Conservation (phyloP, 2,113 vertebrate species). For the Sterrhoptilus dennistouni region DNA sequence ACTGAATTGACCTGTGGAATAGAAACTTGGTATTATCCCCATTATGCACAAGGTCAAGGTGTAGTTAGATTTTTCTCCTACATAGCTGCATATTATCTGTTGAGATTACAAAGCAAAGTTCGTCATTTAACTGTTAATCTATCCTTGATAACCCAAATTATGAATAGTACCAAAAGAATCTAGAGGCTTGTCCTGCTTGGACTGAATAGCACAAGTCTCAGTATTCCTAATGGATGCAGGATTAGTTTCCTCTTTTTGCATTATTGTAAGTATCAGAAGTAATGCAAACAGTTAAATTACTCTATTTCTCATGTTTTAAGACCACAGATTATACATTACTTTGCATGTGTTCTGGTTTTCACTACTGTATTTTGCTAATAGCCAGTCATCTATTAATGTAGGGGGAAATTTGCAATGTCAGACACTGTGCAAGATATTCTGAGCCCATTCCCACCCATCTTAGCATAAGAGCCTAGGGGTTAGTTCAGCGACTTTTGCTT, state of each 20-base stretch:
- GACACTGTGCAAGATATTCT: not conserved
- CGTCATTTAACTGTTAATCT: not conserved
- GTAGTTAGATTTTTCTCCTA: not conserved
- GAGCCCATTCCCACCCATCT: not conserved
- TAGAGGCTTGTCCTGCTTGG: not conserved
- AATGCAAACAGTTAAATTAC: not conserved
- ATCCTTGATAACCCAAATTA: not conserved
- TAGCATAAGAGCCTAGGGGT: not conserved
- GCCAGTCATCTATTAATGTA: not conserved
- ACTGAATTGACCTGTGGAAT: not conserved
- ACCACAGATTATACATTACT: not conserved
- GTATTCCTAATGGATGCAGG: not conserved
- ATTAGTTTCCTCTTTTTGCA: not conserved
- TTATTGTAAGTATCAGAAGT: not conserved
- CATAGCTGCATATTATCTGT: not conserved
- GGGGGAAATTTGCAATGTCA: not conserved
- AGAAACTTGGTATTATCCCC: not conserved
- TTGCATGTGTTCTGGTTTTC: not conserved
- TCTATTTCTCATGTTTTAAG: not conserved
- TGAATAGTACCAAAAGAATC: not conserved
- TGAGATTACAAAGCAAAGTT: not conserved
- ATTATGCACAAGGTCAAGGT: not conserved
- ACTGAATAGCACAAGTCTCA: not conserved
- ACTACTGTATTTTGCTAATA: not conserved
- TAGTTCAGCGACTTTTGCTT: not conserved